Conservation (phyloP, 2,113 vertebrate genomes). For the Manacus vitellinus region DNA sequence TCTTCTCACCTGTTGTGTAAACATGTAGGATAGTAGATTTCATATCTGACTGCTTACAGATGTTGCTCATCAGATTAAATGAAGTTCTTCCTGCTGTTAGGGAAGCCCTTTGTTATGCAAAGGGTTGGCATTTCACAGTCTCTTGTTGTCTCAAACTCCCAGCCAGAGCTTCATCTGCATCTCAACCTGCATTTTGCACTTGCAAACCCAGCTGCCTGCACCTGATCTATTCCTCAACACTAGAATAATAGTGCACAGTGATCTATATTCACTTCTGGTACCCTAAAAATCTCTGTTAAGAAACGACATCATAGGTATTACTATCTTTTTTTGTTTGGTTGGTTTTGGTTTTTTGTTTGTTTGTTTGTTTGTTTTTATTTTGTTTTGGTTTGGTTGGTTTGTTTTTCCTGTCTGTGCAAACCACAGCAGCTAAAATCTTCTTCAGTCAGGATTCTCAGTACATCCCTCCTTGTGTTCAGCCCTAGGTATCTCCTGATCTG, state of each 20-base stretch:
- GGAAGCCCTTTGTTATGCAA: neutral
- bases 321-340: neutral
- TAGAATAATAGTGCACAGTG: neutral
- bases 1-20: neutral
- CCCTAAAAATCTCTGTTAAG: neutral
- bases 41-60: neutral
- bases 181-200: neutral
- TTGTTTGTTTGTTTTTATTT: no score
- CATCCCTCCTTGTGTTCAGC: neutral
- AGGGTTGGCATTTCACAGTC: fast-evolving
- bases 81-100: neutral
- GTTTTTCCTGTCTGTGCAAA: neutral
- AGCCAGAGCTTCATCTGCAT: neutral
- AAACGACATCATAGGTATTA: neutral
- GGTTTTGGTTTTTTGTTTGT: no score
- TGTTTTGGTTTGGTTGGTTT: neutral
- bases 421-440: neutral
- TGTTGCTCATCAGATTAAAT: neutral
- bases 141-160: neutral
- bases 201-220: neutral
- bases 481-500: neutral
- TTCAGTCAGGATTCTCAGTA: neutral
- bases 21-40: neutral
- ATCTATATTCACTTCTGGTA: neutral
- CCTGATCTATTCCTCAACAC: neutral